These are phyloP conservation scores for Fukomys damarensis DNA, from an alignment of 2,113 vertebrate species.

Conservation along the genomic window DNA sequence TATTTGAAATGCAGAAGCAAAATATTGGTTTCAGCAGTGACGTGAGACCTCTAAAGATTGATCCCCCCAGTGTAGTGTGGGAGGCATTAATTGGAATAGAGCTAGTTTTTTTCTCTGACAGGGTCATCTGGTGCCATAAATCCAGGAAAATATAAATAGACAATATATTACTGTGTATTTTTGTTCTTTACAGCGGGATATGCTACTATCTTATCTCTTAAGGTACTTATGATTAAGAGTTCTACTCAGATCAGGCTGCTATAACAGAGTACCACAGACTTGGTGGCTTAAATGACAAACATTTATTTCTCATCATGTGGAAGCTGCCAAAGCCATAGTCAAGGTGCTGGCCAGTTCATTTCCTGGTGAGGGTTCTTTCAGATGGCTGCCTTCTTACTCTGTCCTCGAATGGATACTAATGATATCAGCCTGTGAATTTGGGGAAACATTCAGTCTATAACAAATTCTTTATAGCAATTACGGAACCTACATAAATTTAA, in stretches of 20 bases:
- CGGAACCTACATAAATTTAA: background rate
- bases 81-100: background rate
- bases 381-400: background rate
- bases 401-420: background rate
- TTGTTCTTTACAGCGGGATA: background rate
- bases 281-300: background rate
- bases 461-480: constrained; percentile 14
- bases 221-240: background rate
- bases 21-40: background rate
- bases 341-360: background rate
- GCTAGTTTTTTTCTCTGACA: background rate
- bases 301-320: background rate
- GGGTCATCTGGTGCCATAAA: background rate
- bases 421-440: background rate
- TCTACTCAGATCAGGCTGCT: background rate
- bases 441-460: background rate
- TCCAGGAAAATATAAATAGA: background rate
- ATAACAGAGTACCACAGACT: background rate
- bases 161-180: background rate
- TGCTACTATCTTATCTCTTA: background rate
- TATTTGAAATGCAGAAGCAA: background rate
- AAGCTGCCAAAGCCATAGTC: background rate
- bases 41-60: background rate
- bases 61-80: accelerated
- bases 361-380: background rate